Percentiles rank a stretch among this genome's conserved stretches.
Evolutionary conservation across 2,113 vertebrate genomes (phyloP).

Genomic region (Cyprinus carpio): DNA sequence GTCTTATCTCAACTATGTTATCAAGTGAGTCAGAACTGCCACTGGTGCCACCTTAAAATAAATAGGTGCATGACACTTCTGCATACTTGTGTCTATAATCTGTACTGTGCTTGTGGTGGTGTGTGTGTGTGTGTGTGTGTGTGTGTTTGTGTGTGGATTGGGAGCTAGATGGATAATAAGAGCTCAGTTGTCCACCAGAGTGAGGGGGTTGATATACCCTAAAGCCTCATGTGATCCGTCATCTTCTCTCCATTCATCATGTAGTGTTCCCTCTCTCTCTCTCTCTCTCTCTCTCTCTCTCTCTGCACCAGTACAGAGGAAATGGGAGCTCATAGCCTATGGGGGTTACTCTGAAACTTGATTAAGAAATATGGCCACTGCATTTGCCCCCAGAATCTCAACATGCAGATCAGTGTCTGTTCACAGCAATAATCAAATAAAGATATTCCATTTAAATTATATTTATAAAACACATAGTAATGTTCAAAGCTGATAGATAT

Average conservation of each 20-base stretch:
- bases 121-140: slow-evolving; percentile 10
- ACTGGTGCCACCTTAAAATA: slow-evolving; percentile 11
- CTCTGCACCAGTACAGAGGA: slow-evolving; percentile 10
- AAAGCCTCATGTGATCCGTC: slow-evolving; percentile 49
- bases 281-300: not conserved
- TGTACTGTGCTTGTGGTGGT: slow-evolving; percentile 20
- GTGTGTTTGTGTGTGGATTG: too few species aligned
- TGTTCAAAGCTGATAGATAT: not conserved
- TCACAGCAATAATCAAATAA: not conserved
- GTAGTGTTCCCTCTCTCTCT: not conserved
- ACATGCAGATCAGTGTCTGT: not conserved
- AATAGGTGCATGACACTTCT: slow-evolving; percentile 28
- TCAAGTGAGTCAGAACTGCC: not conserved
- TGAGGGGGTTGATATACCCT: slow-evolving; percentile 37
- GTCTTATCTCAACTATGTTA: not conserved
- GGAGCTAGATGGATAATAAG: slow-evolving; percentile 25
- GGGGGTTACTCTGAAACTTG: slow-evolving; percentile 2
- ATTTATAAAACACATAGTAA: not conserved
- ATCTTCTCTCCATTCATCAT: slow-evolving; percentile 48
- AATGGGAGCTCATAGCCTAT: slow-evolving; percentile 29
- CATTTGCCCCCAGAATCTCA: not conserved
- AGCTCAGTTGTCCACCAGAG: slow-evolving; percentile 35
- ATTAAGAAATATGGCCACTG: slow-evolving; percentile 11
- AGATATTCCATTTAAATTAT: not conserved
- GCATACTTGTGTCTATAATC: slow-evolving; percentile 48